Evolutionary conservation across 2,888 invertebrate genomes (phyloP), one percentile per base, ranked within the genome.

Genomic region (Sminthurinus aureus): DNA sequence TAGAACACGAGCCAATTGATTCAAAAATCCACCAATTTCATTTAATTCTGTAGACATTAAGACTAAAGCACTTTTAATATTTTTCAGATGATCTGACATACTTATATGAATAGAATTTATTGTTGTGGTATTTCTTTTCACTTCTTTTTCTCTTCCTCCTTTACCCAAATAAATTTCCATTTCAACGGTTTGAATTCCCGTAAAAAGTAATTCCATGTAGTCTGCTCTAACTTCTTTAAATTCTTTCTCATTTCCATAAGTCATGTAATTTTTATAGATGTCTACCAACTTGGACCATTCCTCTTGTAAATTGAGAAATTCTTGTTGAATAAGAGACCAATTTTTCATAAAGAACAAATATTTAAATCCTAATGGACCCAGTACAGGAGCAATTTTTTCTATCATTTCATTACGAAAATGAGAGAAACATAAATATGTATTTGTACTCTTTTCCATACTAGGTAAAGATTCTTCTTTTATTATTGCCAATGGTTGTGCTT

Each of bases 161-260:
- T 85, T 86, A 0, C 88, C 88, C 13, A 88, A 81, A 80, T 87
- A 88, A 64, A 88, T 83, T 84, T 88, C 88, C 85, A 87, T 84
- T 84, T 88, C 88, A 0, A 87, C 87, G 64, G 86, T 85, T 50
- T 85, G 83, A 13, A 86, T 86, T 22, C 88, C 88, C 15, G 87
- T 88, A 20, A 88, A 81, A 8, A 87, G 69, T 0, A 88, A 73
- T 66, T 88, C 88, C 76, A 87, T 82, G 81, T 86, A 88, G 67
- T 88, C 88, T 9, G 85, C 86, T 64, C 86, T 24, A 0, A 85
- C 85, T 22, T 85, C 84, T 58, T 86, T 83, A 13, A 85, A 78
- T 13, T 85, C 82, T 38, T 84, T 85, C 2, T 84, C 83, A 6
- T 84, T 64, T 24, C 87, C 87, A 81, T 86, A 88, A 0, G 88